These are phyloP conservation scores for Siniperca chuatsi DNA, from an alignment of 2,113 vertebrate genomes.

Conservation along the genomic window DNA sequence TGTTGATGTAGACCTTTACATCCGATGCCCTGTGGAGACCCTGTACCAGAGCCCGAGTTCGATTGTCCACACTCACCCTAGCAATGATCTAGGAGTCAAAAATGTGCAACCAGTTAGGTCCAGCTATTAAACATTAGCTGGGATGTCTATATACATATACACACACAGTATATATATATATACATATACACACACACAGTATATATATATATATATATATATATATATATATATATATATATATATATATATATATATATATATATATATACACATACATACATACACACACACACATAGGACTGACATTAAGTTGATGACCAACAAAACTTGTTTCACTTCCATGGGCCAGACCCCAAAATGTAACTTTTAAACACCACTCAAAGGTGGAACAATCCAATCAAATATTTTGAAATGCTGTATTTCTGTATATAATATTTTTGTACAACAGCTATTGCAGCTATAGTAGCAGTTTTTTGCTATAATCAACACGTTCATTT, in stretches of 20 bases:
- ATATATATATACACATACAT: too few species aligned
- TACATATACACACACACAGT: too few species aligned
- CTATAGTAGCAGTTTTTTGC: not conserved
- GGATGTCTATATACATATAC: too few species aligned
- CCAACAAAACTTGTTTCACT: not conserved
- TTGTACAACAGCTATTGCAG: not conserved
- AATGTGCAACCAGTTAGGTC: not conserved
- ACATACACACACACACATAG: not conserved
- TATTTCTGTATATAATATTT: not conserved
- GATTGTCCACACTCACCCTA: constrained; percentile 95
- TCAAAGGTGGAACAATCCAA: not conserved
- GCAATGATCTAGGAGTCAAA: constrained; percentile 91
- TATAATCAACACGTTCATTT: not conserved
- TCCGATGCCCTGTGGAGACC: constrained; percentile 91
- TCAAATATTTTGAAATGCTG: not conserved
- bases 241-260: too few species aligned
- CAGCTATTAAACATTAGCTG: not conserved
- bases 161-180: too few species aligned
- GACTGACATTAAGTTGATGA: not conserved
- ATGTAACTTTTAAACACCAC: not conserved
- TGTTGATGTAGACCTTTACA: constrained; percentile 90
- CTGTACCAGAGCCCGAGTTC: constrained; percentile 94
- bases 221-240: too few species aligned
- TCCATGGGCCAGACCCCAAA: not conserved
- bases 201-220: too few species aligned